phyloP scores from a whole-genome alignment of 2,797 vertebrate species.

The Morus bassanus region DNA sequence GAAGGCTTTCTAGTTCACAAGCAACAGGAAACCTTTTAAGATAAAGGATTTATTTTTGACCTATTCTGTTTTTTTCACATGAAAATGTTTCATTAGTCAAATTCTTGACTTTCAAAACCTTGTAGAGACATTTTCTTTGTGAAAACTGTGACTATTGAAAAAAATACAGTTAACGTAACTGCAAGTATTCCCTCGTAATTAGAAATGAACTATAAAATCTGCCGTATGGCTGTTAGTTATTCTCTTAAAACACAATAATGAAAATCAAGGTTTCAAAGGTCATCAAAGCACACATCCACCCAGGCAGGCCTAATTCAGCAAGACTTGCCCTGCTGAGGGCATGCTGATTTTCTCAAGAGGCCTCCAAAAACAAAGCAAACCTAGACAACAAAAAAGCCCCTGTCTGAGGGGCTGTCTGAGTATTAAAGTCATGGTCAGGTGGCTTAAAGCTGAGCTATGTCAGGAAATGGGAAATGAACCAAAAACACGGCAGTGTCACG shows the following conservation, averaged over 20 bases:
- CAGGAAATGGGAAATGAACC: not conserved
- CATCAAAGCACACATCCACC: not conserved
- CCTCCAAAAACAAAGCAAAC: not conserved
- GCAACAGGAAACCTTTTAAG: not conserved
- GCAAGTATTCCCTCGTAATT: not conserved
- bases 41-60: not conserved
- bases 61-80: not conserved
- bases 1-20: not conserved
- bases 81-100: not conserved
- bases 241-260: not conserved
- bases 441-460: not conserved
- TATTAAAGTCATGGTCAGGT: not conserved
- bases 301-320: not conserved
- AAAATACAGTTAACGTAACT: accelerated
- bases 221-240: not conserved
- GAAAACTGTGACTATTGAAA: not conserved
- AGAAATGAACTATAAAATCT: not conserved
- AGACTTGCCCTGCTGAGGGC: not conserved
- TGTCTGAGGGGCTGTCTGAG: not conserved
- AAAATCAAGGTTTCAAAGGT: not conserved
- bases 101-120: not conserved
- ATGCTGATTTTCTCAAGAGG: not conserved
- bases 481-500: not conserved
- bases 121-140: not conserved
- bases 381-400: not conserved